Evolutionary conservation across 2,888 invertebrate genomes (phyloP).

Genomic region (Stenurella melanura): DNA sequence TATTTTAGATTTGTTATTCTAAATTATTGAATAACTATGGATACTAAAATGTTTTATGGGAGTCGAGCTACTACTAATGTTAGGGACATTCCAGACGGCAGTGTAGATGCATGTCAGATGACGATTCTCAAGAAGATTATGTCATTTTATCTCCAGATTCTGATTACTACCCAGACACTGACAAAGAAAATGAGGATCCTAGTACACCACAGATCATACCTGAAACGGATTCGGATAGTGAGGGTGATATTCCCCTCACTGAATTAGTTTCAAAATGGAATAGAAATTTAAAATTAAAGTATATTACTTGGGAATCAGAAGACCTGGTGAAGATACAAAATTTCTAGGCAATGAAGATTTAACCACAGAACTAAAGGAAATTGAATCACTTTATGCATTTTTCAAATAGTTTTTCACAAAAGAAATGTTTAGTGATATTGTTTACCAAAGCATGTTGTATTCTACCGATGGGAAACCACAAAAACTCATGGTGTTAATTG

Average conservation of each 20-base stretch:
- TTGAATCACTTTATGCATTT: conserved; percentile 22
- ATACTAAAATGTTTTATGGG: conserved; percentile 18
- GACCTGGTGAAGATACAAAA: conserved; percentile 23
- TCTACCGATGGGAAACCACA: conserved; percentile 1
- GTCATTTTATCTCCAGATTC: conserved; percentile 9
- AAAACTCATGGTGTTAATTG: conserved; percentile 8
- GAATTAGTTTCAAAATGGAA: conserved; percentile 19
- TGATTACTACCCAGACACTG: conserved; percentile 4
- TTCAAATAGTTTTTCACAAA: conserved; percentile 29
- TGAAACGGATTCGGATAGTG: conserved; percentile 22
- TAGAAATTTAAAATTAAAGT: conserved; percentile 2
- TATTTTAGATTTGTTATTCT: conserved; percentile 1
- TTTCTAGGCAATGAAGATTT: conserved; percentile 13
- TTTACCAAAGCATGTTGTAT: conserved; percentile 15
- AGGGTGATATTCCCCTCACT: conserved; percentile 16
- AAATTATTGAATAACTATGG: conserved; percentile 8
- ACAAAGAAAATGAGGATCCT: conserved; percentile 11
- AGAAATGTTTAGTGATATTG: conserved; percentile 18
- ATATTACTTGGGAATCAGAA: conserved; percentile 10
- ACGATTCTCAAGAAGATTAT: conserved; percentile 13
- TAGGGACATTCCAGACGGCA: conserved; percentile 5
- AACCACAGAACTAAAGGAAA: conserved; percentile 16
- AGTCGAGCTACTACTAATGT: background rate
- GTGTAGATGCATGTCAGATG: conserved; percentile 20
- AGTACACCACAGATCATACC: background rate